phyloP scores from a whole-genome alignment of 2,113 vertebrate species.

The Sakesphorus luctuosus region DNA sequence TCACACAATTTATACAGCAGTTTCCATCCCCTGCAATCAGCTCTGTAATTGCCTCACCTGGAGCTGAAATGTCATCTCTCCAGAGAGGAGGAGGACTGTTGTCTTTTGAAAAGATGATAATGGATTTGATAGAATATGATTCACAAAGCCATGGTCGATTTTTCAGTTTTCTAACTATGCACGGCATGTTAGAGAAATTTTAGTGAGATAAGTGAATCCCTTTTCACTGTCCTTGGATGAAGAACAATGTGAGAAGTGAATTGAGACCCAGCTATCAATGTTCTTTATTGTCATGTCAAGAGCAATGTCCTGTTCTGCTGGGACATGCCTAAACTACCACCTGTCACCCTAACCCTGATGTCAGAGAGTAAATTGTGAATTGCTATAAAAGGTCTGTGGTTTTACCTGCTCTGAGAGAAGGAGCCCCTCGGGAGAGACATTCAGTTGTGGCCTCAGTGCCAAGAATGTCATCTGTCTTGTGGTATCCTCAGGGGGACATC shows the following conservation, averaged over 20 bases:
- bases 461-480: neutral
- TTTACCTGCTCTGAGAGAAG: neutral
- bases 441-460: neutral
- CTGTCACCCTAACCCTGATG: neutral
- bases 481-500: neutral
- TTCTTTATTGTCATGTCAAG: neutral
- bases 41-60: slow-evolving; percentile 60
- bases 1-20: slow-evolving; percentile 32
- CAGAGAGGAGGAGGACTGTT: slow-evolving; percentile 32
- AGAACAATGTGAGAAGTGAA: neutral
- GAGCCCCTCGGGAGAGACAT: neutral
- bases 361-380: neutral
- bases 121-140: slow-evolving; percentile 22
- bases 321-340: neutral
- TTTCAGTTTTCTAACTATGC: neutral
- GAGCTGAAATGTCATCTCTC: slow-evolving; percentile 17
- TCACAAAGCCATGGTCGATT: neutral
- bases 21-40: slow-evolving; percentile 62
- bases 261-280: neutral
- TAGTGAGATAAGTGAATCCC: neutral
- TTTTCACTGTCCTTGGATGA: neutral
- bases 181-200: neutral
- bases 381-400: neutral
- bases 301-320: neutral
- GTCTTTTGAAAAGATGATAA: slow-evolving; percentile 30